Evolutionary conservation across 2,113 vertebrate genomes (phyloP), one percentile per base, ranked within the genome.

Genomic region (Girardinichthys multiradiatus): DNA sequence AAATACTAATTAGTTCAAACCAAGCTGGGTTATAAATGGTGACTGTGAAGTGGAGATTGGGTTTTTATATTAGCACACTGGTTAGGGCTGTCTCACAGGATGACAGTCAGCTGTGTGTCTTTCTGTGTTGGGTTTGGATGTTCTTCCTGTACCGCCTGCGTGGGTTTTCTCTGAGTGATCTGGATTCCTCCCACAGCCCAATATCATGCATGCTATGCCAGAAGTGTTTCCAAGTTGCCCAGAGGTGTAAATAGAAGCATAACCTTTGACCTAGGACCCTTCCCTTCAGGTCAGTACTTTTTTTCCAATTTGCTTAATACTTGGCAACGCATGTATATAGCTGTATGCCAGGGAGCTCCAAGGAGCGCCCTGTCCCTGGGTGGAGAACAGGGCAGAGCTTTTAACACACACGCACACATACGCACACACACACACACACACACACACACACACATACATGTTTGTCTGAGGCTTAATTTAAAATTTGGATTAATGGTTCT

Each of bases 1-100:
- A 76, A 70, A 31, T 67, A 67, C 31, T 75, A 77, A 74, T 81
- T 74, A 70, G 67, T 63, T 81, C 7, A 65, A 17, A 60, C 26
- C 11, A 72, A 48, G 64, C 26, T 68, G 29, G 27, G 12, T 70
- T 42, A 19, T 76, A 67, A 64, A 63, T 68, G 51, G 57, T 13
- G 28, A 42, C 28, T 65, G 57, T 70, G 27, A 74, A 67, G 54
- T 63, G 57, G 14, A 28, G 7, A 61, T 77, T 54, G 64, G 66
- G 24, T n/a, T 28, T 2, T 54, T 26, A 37, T 14, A 17, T 30
- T 27, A 26, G 26, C 14, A 28, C 26, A 29, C 17, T 12, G 27
- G 51, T 33, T 35, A 27, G 64, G 27, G 12, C 27, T n/a, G 30
- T 57, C 30, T 57, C 51, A 19, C 31, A 57, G 51, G 30, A 19